Evolutionary conservation across 2,888 invertebrate genomes (phyloP).

Genomic region (Tenodera sinensis): DNA sequence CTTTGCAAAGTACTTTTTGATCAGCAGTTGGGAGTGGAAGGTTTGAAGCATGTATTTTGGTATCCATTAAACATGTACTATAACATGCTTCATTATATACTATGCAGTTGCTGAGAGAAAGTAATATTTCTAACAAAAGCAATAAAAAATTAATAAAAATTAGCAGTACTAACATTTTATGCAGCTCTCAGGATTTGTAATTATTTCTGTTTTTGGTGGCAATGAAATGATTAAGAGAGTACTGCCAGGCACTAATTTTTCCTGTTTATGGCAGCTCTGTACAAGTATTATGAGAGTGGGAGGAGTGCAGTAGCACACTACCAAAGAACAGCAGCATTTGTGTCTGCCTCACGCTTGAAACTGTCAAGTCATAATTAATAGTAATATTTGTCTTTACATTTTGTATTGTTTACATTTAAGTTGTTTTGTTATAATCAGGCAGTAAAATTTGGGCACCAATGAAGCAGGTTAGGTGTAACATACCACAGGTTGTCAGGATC

Average conservation of each 20-base stretch:
- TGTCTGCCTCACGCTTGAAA: background rate
- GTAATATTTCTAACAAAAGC: background rate
- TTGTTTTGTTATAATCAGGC: too few relatives aligned
- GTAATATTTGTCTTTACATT: background rate
- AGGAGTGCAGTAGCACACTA: background rate
- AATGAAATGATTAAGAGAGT: too few relatives aligned
- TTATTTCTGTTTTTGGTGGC: too few relatives aligned
- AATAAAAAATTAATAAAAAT: background rate
- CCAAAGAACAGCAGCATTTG: background rate
- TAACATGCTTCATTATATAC: background rate
- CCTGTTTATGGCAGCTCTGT: background rate
- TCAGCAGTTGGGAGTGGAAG: background rate
- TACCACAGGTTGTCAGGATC: too few relatives aligned
- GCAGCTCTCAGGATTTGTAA: too few relatives aligned
- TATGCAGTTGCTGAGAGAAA: background rate
- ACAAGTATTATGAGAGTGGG: background rate
- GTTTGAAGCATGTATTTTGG: background rate
- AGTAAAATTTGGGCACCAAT: too few relatives aligned
- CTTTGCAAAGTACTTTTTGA: background rate
- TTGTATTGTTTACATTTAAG: too few relatives aligned
- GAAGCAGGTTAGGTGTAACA: too few relatives aligned
- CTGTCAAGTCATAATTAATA: background rate
- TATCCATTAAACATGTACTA: background rate
- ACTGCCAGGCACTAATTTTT: background rate
- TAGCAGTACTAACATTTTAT: background rate